A percentile compares a stretch with the other conserved stretches of the same genome.
These are phyloP conservation scores for Phalacrocorax pelagicus DNA, from an alignment of 2,113 vertebrate species.

Conservation along the genomic window DNA sequence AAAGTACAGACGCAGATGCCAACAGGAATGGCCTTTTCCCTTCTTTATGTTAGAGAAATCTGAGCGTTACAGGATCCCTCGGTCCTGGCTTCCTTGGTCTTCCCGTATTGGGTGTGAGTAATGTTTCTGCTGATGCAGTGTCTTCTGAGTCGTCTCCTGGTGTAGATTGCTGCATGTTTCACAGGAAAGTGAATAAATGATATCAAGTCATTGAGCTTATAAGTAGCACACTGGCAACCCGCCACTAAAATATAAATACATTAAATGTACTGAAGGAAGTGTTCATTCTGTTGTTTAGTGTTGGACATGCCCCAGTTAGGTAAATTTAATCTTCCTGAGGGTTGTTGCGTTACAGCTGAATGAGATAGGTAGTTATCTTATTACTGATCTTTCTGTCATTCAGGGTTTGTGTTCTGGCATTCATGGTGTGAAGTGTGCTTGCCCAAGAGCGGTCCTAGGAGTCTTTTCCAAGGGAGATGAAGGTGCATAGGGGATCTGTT, in stretches of 20 bases:
- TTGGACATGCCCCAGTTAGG: conserved; percentile 72
- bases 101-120: conserved; percentile 27
- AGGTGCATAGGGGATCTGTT: neutral
- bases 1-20: conserved; percentile 50
- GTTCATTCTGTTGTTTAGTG: conserved; percentile 75
- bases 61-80: conserved; percentile 37
- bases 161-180: conserved; percentile 67
- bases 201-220: conserved; percentile 72
- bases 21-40: conserved; percentile 16
- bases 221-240: conserved; percentile 72
- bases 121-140: conserved; percentile 74
- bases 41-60: conserved; percentile 41
- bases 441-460: neutral
- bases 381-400: conserved; percentile 68
- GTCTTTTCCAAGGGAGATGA: neutral
- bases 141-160: conserved; percentile 64
- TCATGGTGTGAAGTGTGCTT: conserved; percentile 63
- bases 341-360: conserved; percentile 58
- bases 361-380: conserved; percentile 65
- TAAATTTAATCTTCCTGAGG: conserved; percentile 73
- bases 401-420: conserved; percentile 55
- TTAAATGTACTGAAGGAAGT: conserved; percentile 73
- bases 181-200: conserved; percentile 71
- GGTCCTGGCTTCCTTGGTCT: conserved; percentile 32
- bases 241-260: conserved; percentile 77